phyloP scores from a whole-genome alignment of 2,888 invertebrate species.

The Hedychridium roseum region DNA sequence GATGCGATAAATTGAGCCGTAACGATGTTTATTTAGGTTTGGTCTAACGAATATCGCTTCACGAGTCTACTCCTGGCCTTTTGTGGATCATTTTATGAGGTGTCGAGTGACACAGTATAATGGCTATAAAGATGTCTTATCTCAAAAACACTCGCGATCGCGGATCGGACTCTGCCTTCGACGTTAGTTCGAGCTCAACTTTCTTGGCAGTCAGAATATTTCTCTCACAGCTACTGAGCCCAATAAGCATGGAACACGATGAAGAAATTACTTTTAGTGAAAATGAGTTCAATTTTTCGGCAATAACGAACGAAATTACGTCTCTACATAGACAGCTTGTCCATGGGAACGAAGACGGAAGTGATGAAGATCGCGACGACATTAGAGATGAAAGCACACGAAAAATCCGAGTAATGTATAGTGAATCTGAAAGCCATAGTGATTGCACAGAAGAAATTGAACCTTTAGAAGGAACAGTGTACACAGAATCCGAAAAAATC shows the following conservation, averaged over 20 bases:
- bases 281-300: slow-evolving; percentile 7
- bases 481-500: too few species aligned
- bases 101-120: too few species aligned
- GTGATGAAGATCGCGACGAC: slow-evolving; percentile 8
- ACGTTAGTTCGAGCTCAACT: slow-evolving; percentile 6
- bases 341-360: slow-evolving; percentile 6
- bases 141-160: slow-evolving; percentile 6
- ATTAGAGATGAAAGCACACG: slow-evolving; percentile 3
- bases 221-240: slow-evolving; percentile 9
- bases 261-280: slow-evolving; percentile 7
- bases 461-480: too few species aligned
- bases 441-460: too few species aligned
- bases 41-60: too few species aligned
- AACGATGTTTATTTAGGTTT: too few species aligned
- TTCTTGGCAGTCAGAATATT: slow-evolving; percentile 6
- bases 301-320: slow-evolving; percentile 7
- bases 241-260: slow-evolving; percentile 8
- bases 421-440: slow-evolving; percentile 1
- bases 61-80: too few species aligned
- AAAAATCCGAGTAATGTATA: slow-evolving; percentile 1
- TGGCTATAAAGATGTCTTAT: too few species aligned
- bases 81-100: slow-evolving; percentile 3
- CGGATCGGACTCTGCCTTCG: slow-evolving; percentile 6
- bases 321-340: slow-evolving; percentile 4
- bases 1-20: too few species aligned